Evolutionary conservation across 2,797 vertebrate genomes (phyloP).

Genomic region (Sebastes ruberrimus): DNA sequence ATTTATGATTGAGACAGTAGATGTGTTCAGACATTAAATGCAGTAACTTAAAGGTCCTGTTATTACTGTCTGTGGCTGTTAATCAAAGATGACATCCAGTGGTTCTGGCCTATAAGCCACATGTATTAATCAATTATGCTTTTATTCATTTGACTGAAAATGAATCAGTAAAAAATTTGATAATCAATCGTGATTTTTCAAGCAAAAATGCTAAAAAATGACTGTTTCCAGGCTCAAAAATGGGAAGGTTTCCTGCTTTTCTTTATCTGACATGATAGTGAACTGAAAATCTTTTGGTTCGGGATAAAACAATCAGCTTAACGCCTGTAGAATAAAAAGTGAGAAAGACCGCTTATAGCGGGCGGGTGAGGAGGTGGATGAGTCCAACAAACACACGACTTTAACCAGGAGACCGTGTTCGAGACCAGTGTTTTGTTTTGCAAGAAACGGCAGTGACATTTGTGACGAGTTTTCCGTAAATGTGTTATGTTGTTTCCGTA

Average conservation of each 20-base stretch:
- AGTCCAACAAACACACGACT: too few species aligned
- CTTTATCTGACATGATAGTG: neutral
- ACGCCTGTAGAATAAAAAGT: too few species aligned
- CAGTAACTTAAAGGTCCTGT: slow-evolving; percentile 9
- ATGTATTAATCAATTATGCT: neutral
- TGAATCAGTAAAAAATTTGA: neutral
- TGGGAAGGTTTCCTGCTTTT: neutral
- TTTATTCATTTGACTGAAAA: neutral
- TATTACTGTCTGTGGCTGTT: slow-evolving; percentile 10
- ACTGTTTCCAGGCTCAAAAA: neutral
- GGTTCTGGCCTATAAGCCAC: neutral
- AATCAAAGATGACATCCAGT: slow-evolving; percentile 15
- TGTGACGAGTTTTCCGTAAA: too few species aligned
- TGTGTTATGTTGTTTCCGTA: too few species aligned
- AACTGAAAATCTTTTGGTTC: neutral
- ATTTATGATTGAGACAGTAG: neutral
- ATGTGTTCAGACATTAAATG: slow-evolving; percentile 17
- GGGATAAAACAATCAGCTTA: too few species aligned
- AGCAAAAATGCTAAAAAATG: neutral
- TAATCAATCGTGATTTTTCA: neutral
- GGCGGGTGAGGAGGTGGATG: too few species aligned
- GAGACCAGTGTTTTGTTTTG: too few species aligned
- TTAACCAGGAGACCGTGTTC: too few species aligned
- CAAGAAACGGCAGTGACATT: too few species aligned
- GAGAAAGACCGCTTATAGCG: too few species aligned